phyloP scores from a whole-genome alignment of 2,888 invertebrate species.

The Fissipunctia ypsillon region DNA sequence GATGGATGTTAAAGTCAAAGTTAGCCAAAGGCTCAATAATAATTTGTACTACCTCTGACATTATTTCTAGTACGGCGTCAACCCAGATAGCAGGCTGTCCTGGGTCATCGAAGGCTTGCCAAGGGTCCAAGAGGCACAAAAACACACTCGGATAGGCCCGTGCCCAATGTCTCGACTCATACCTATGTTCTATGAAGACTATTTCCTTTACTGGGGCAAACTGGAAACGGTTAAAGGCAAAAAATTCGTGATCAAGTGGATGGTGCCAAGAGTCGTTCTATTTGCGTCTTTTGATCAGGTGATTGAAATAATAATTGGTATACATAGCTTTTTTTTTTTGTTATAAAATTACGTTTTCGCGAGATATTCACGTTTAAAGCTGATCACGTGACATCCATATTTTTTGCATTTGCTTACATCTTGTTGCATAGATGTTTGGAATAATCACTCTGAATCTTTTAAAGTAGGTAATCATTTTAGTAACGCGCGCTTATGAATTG shows the following conservation, averaged over 20 bases:
- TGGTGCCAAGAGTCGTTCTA: constrained; percentile 90
- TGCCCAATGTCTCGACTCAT: constrained; percentile 88
- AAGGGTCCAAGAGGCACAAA: constrained; percentile 87
- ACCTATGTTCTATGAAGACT: constrained; percentile 91
- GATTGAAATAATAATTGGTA: constrained; percentile 16
- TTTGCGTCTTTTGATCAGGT: constrained; percentile 91
- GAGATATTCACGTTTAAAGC: too few relatives aligned
- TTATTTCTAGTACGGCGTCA: constrained; percentile 84
- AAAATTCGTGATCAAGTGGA: constrained; percentile 89
- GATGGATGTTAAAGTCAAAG: too few relatives aligned
- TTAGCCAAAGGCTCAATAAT: too few relatives aligned
- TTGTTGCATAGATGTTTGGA: too few relatives aligned
- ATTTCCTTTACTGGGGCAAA: constrained; percentile 92
- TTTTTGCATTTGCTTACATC: too few relatives aligned
- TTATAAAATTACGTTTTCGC: too few relatives aligned
- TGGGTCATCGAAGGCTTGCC: constrained; percentile 86
- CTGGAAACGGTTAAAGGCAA: constrained; percentile 84
- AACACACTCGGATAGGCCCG: constrained; percentile 87
- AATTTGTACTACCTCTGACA: too few relatives aligned
- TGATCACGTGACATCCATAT: too few relatives aligned
- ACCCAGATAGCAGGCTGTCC: constrained; percentile 82
- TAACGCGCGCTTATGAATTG: neutral
- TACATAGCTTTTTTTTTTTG: too few relatives aligned
- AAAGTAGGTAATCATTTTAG: too few relatives aligned
- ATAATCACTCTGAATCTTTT: too few relatives aligned